phyloP scores from a whole-genome alignment of 1,140 invertebrate genomes.

The Dreissena polymorpha region DNA sequence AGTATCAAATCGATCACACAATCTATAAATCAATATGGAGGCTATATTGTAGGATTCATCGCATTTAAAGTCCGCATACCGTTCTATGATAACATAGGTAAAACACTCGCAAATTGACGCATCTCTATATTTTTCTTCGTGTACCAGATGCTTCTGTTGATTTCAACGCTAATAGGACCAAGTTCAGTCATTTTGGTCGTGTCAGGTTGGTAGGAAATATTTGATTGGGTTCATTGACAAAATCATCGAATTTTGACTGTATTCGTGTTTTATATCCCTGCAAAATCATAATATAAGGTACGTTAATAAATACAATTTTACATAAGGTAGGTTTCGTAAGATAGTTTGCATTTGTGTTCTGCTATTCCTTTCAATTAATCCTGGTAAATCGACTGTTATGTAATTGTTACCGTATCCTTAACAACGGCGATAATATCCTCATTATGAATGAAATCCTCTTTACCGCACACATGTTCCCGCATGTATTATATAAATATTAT shows the following conservation, averaged over 20 bases:
- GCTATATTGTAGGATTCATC: too few species aligned
- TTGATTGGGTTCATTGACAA: neutral
- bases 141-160: conserved; percentile 77
- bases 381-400: too few species aligned
- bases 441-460: too few species aligned
- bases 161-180: conserved; percentile 83
- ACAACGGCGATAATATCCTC: too few species aligned
- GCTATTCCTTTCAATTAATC: neutral
- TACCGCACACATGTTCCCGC: too few species aligned
- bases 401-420: too few species aligned
- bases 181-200: conserved; percentile 85
- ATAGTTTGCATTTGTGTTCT: neutral
- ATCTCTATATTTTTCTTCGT: conserved; percentile 70
- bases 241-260: neutral
- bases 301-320: neutral
- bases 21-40: too few species aligned
- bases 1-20: too few species aligned
- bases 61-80: too few species aligned
- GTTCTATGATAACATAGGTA: too few species aligned
- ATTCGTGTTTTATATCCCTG: neutral
- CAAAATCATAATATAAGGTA: neutral
- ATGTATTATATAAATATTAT: too few species aligned
- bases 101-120: too few species aligned
- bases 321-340: neutral
- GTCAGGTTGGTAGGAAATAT: conserved; percentile 78